Conservation (phyloP, 2,888 invertebrate species). For the Tyria jacobaeae region DNA sequence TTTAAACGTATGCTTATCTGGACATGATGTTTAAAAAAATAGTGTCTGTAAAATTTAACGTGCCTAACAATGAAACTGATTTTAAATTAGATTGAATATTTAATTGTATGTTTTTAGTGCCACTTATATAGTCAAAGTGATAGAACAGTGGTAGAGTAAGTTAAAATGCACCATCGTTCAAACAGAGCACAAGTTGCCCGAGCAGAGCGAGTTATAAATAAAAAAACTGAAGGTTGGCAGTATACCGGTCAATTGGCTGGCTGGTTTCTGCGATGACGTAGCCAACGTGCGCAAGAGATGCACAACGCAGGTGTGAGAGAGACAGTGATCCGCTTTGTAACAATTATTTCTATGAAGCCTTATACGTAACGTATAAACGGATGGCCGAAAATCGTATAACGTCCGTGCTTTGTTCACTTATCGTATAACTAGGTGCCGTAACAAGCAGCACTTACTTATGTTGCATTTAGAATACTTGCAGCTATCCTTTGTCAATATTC, state of each 20-base stretch:
- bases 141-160: not conserved
- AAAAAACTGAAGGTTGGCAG: conserved; percentile 86
- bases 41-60: no score
- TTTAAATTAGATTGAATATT: no score
- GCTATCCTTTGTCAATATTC: conserved; percentile 7
- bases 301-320: conserved; percentile 53
- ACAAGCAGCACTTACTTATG: conserved; percentile 57
- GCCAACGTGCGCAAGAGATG: conserved; percentile 65
- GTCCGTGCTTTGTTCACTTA: conserved; percentile 77
- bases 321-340: conserved; percentile 66
- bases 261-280: conserved; percentile 85
- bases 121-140: no score
- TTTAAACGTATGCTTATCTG: no score
- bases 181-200: conserved; percentile 81
- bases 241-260: conserved; percentile 86
- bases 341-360: conserved; percentile 81
- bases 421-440: conserved; percentile 60
- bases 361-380: conserved; percentile 78
- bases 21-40: no score
- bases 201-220: conserved; percentile 84
- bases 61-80: no score
- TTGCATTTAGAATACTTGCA: conserved; percentile 53
- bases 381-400: conserved; percentile 81
- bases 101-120: no score
- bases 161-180: conserved; percentile 21